phyloP scores from a whole-genome alignment of 2,797 vertebrate species.

The Pseudochromis fuscus region DNA sequence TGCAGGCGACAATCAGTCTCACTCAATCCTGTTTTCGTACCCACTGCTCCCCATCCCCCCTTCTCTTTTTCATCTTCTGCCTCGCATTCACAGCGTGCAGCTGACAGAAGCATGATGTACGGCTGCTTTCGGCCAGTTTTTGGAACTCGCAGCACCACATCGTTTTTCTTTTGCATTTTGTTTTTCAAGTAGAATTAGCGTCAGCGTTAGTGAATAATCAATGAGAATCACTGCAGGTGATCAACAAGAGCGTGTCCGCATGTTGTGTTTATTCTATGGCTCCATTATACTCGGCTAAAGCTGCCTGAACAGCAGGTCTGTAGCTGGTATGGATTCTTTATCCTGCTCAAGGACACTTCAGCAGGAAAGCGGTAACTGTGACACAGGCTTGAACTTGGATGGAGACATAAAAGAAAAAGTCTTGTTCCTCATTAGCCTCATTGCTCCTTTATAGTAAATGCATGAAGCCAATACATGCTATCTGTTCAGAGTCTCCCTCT shows the following conservation, averaged over 20 bases:
- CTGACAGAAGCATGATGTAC: constrained; percentile 64
- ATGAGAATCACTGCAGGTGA: constrained; percentile 61
- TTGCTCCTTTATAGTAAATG: constrained; percentile 31
- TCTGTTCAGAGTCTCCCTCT: constrained; percentile 36
- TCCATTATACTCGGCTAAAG: constrained; percentile 23
- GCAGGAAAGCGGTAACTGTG: constrained; percentile 26
- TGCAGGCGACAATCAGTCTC: constrained; percentile 76
- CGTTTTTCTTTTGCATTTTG: constrained; percentile 55
- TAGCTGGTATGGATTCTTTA: background rate
- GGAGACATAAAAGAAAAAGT: constrained; percentile 5
- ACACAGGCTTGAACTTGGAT: constrained; percentile 32
- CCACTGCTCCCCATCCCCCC: constrained; percentile 13
- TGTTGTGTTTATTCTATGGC: constrained; percentile 47
- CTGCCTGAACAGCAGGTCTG: constrained; percentile 5
- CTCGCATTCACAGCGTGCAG: constrained; percentile 58
- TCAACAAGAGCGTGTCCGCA: constrained; percentile 29
- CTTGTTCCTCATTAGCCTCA: constrained; percentile 25
- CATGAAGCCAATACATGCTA: constrained; percentile 38
- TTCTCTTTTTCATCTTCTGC: constrained; percentile 62
- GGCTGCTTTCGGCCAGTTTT: constrained; percentile 36
- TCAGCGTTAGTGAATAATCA: constrained; percentile 58
- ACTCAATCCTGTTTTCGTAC: constrained; percentile 64
- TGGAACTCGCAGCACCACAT: constrained; percentile 39
- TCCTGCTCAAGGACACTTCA: constrained; percentile 53
- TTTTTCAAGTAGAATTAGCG: constrained; percentile 63